phyloP scores from a whole-genome alignment of 1,140 invertebrate genomes.

The Apis florea region DNA sequence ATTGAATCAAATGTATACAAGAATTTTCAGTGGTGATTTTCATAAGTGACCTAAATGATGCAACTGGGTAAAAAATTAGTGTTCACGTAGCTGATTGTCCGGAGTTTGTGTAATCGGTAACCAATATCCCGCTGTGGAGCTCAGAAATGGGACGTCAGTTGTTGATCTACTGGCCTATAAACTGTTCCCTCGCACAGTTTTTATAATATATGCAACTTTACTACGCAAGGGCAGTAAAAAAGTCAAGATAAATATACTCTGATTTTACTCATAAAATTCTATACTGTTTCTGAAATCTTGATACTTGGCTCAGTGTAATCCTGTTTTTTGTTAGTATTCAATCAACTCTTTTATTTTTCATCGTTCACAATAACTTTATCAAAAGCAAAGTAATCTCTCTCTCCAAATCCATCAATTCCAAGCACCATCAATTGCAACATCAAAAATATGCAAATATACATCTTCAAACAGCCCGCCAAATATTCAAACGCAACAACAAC shows the following conservation, averaged over 20 bases:
- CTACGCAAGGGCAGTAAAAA: background rate
- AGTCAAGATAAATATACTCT: background rate
- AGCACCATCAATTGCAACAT: background rate
- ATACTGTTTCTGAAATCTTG: rapidly evolving
- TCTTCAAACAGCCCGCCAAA: background rate
- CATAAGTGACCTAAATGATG: background rate
- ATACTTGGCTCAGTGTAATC: background rate
- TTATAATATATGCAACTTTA: background rate
- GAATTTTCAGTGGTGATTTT: background rate
- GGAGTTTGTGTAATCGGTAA: background rate
- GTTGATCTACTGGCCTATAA: background rate
- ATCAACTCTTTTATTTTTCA: background rate
- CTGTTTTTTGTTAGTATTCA: background rate
- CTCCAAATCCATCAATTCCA: background rate
- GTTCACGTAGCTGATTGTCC: background rate
- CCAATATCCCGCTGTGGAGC: background rate
- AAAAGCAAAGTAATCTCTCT: no score
- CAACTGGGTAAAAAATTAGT: background rate
- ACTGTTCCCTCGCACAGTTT: background rate
- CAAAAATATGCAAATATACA: background rate
- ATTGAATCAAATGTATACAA: no score
- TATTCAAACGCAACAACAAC: background rate
- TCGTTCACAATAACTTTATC: no score
- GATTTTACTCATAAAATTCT: background rate
- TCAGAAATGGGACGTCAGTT: background rate